These are phyloP conservation scores for Perdita meconis DNA, from an alignment of 2,888 invertebrate species.

Conservation along the genomic window DNA sequence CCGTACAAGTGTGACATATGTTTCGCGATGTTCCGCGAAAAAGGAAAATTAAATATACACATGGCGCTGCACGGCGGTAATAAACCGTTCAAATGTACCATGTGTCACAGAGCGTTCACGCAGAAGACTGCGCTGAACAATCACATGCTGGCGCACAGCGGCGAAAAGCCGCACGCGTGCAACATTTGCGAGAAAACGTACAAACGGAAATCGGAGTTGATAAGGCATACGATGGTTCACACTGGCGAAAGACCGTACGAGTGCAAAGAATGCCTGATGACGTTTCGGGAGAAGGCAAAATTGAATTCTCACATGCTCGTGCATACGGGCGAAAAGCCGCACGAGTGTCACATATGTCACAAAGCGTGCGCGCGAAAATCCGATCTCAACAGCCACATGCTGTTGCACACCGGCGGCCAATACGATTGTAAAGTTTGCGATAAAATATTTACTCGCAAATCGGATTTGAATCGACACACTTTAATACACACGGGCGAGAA, in stretches of 20 bases:
- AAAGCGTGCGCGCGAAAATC: slow-evolving; percentile 82
- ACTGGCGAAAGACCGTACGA: slow-evolving; percentile 82
- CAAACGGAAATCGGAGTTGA: slow-evolving; percentile 80
- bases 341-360: slow-evolving; percentile 81
- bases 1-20: slow-evolving; percentile 78
- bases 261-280: slow-evolving; percentile 82
- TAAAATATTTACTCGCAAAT: slow-evolving; percentile 82
- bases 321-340: slow-evolving; percentile 82
- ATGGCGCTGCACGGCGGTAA: slow-evolving; percentile 71
- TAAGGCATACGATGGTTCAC: slow-evolving; percentile 81
- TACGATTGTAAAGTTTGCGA: slow-evolving; percentile 82
- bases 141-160: slow-evolving; percentile 81
- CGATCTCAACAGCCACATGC: slow-evolving; percentile 82
- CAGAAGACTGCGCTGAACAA: slow-evolving; percentile 80
- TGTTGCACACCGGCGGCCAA: slow-evolving; percentile 81
- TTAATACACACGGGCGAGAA: slow-evolving; percentile 81
- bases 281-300: slow-evolving; percentile 81
- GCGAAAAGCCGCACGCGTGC: slow-evolving; percentile 81
- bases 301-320: slow-evolving; percentile 82
- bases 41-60: slow-evolving; percentile 74
- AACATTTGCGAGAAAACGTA: slow-evolving; percentile 81
- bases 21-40: slow-evolving; percentile 76
- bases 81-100: slow-evolving; percentile 79
- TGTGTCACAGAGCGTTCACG: slow-evolving; percentile 79
- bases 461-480: slow-evolving; percentile 81